Conservation (phyloP, 2,888 invertebrate species). For the Onchidella celtica region DNA sequence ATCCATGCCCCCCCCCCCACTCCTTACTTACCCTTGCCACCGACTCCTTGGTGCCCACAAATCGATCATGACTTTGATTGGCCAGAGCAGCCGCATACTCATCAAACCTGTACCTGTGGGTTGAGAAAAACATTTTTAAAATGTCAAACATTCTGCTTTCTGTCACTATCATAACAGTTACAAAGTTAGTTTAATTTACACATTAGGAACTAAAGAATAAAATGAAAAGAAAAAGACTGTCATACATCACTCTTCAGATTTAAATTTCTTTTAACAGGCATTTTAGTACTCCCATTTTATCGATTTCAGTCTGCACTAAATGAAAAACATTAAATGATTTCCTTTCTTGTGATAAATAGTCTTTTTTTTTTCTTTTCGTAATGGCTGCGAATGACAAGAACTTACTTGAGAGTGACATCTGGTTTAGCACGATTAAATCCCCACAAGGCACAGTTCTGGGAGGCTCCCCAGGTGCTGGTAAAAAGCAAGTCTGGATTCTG, state of each 20-base stretch:
- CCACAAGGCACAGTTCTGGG: slow-evolving; percentile 89
- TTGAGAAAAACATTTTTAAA: too few relatives aligned
- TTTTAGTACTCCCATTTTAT: too few relatives aligned
- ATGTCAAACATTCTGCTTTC: too few relatives aligned
- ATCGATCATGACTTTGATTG: slow-evolving; percentile 88
- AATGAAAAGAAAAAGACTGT: not conserved
- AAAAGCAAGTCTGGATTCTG: slow-evolving; percentile 89
- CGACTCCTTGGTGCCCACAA: slow-evolving; percentile 93
- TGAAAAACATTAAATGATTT: too few relatives aligned
- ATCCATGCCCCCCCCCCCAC: not conserved
- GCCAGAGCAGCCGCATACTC: slow-evolving; percentile 96
- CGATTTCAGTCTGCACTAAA: too few relatives aligned
- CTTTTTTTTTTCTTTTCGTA: too few relatives aligned
- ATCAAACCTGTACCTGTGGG: slow-evolving; percentile 86
- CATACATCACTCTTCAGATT: not conserved
- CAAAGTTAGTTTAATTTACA: too few relatives aligned
- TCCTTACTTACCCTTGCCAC: slow-evolving; percentile 85
- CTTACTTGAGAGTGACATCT: slow-evolving; percentile 84
- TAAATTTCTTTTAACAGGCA: not conserved
- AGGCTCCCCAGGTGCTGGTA: slow-evolving; percentile 92
- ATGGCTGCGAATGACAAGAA: too few relatives aligned
- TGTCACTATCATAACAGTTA: too few relatives aligned
- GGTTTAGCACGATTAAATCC: slow-evolving; percentile 76
- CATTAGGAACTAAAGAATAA: too few relatives aligned
- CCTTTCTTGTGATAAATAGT: too few relatives aligned